These are phyloP conservation scores for Actenoides hombroni DNA, from an alignment of 2,113 vertebrate species.

Conservation along the genomic window DNA sequence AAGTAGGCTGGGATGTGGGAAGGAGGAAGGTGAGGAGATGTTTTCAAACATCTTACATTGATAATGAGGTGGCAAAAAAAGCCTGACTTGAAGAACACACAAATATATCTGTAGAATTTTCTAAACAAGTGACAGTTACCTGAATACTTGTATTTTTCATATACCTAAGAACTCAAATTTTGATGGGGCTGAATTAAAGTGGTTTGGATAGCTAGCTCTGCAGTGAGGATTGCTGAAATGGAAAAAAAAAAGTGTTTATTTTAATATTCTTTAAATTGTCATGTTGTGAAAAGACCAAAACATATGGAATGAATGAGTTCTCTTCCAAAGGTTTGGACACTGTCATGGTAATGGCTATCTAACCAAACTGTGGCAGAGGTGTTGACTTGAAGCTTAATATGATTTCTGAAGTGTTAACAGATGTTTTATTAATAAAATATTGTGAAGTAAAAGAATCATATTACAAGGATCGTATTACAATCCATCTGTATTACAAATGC, in stretches of 20 bases:
- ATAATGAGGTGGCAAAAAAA: not conserved
- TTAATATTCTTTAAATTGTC: not conserved
- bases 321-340: not conserved
- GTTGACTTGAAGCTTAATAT: not conserved
- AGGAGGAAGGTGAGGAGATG: not conserved
- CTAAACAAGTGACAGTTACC: not conserved
- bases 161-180: not conserved
- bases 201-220: not conserved
- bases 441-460: not conserved
- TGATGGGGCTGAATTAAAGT: not conserved
- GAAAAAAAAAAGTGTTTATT: not conserved
- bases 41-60: not conserved
- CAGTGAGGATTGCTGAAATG: not conserved
- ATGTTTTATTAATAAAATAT: not conserved
- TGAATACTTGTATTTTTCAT: not conserved
- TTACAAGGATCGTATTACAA: not conserved
- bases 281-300: not conserved
- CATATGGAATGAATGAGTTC: not conserved
- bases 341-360: not conserved
- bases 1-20: accelerated
- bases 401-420: not conserved
- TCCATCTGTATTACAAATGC: not conserved
- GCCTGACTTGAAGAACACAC: not conserved
- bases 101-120: not conserved
- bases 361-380: not conserved